Evolutionary conservation across 2,113 vertebrate genomes (phyloP), one percentile per base, ranked within the genome.

Genomic region (Leucoraja erinaceus): DNA sequence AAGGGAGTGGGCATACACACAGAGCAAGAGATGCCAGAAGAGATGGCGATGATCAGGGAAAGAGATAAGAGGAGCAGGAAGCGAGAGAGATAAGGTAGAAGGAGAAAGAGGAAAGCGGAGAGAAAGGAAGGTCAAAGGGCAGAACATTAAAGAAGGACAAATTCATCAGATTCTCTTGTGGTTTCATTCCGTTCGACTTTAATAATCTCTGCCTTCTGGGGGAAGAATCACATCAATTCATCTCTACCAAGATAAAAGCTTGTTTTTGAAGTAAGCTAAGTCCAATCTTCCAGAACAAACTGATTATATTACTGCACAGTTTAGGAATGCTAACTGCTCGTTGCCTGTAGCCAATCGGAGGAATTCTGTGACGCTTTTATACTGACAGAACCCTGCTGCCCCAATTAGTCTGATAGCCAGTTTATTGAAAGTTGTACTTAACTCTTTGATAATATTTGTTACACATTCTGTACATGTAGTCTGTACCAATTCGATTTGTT

Each of bases 211-310:
- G 75, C 9, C 75, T 77, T 10, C 75, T 77, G n/a, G 75, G 75
- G n/a, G 7, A 77, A 31, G 75, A 31, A 33, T 28, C 11, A 14
- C 31, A 77, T 31, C 75, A 77, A 33, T 77, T 77, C 14, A 77
- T 77, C n/a, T 77, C 11, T 31, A 77, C 75, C 31, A 16, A 77
- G 75, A 77, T 77, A 77, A 33, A 77, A 14, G 10, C 75, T 77
- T 77, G 75, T 77, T 33, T 77, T 77, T 77, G 75, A 77, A 77
- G 75, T 77, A n/a, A 77, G 75, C n/a, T 77, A 33, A 33, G n/a
- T 33, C 75, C n/a, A 77, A 77, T 77, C 75, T 77, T 77, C 75
- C 75, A 33, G 75, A 77, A 33, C n/a, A 77, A 77, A 14, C 75
- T 77, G n/a, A 77, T 33, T 77, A 77, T 25, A 75, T 75, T 75